Conservation (phyloP, 2,888 invertebrate genomes). For the Laothoe populi region DNA sequence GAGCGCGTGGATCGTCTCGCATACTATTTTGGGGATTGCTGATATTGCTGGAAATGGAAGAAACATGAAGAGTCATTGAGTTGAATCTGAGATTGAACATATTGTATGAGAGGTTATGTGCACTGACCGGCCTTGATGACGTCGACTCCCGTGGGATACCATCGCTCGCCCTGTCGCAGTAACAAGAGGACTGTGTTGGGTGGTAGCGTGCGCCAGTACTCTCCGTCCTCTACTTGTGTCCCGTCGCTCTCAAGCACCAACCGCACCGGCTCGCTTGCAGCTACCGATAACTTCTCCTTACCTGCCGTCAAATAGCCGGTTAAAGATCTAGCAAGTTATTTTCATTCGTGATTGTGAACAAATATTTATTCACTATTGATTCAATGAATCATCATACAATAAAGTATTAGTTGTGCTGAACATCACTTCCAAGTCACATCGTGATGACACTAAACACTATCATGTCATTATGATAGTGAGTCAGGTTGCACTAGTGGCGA, state of each 20-base stretch:
- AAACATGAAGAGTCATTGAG: neutral
- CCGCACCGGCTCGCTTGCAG: conserved; percentile 93
- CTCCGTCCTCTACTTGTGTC: conserved; percentile 98
- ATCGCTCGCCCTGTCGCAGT: conserved; percentile 95
- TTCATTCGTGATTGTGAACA: no score
- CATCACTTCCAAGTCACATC: no score
- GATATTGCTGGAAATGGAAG: conserved; percentile 90
- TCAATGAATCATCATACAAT: no score
- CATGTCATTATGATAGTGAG: no score
- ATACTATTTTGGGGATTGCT: conserved; percentile 98
- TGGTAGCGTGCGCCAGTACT: conserved; percentile 96
- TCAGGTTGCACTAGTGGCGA: no score
- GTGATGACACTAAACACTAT: no score
- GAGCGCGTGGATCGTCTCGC: conserved; percentile 97
- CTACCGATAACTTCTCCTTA: conserved; percentile 95
- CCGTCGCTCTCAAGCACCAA: conserved; percentile 98
- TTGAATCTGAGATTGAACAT: neutral
- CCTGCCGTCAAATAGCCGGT: conserved; percentile 65
- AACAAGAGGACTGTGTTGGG: conserved; percentile 95
- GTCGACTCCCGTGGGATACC: conserved; percentile 97
- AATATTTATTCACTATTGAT: no score
- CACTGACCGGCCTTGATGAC: conserved; percentile 95
- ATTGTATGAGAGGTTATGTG: neutral
- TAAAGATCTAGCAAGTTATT: neutral
- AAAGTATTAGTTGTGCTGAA: no score